A percentile compares a stretch with the other conserved stretches of the same genome.
Conservation (phyloP, 2,888 invertebrate genomes). For the Dolichomitus sp. region DNA sequence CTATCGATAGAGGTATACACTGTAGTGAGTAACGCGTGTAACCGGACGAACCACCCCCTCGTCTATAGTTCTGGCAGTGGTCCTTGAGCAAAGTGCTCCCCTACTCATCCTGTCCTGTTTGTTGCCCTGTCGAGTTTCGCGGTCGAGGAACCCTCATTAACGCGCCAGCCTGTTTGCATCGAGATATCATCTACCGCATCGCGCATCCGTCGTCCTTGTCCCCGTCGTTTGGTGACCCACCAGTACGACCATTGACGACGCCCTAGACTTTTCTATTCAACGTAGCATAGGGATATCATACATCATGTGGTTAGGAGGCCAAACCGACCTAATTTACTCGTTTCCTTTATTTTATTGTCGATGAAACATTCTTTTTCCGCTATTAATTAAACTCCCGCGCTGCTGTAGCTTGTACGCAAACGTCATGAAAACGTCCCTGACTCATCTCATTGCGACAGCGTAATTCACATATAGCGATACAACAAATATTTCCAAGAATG, state of each 20-base stretch:
- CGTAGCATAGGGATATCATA: neutral
- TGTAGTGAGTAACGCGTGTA: constrained; percentile 13
- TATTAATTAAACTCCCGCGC: constrained; percentile 41
- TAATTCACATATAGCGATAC: constrained; percentile 25
- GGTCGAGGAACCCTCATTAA: constrained; percentile 76
- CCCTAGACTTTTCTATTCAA: constrained; percentile 59
- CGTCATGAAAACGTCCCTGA: neutral
- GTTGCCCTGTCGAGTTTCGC: constrained; percentile 46
- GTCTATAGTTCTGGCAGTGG: constrained; percentile 10
- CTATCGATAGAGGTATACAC: constrained; percentile 22
- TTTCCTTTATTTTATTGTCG: constrained; percentile 21
- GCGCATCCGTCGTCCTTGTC: constrained; percentile 65
- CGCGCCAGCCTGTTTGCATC: constrained; percentile 78
- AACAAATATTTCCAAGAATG: constrained; percentile 53
- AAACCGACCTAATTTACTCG: constrained; percentile 48
- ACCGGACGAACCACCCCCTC: constrained; percentile 15
- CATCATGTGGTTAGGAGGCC: constrained; percentile 14
- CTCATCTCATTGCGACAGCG: constrained; percentile 20
- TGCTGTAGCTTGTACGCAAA: constrained; percentile 10
- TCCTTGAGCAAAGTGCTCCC: constrained; percentile 32
- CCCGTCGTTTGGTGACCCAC: constrained; percentile 65
- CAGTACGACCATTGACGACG: constrained; percentile 54
- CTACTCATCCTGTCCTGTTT: constrained; percentile 65
- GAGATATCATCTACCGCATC: constrained; percentile 76
- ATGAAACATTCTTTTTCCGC: neutral